phyloP scores from a whole-genome alignment of 2,888 invertebrate species.

The Anoplius nigerrimus region DNA sequence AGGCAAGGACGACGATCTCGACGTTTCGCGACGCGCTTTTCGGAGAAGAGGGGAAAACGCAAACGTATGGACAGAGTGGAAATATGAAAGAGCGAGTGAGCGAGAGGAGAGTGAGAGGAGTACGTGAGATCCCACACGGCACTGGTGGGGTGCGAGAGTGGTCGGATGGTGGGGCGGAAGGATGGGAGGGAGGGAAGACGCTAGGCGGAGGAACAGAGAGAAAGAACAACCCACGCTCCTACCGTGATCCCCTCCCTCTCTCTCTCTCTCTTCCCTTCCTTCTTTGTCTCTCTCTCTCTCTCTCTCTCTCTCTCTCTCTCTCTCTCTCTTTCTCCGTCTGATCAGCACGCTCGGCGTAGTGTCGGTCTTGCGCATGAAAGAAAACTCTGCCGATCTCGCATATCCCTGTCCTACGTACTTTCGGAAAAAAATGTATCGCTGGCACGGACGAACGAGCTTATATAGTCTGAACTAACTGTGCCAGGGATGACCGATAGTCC shows the following conservation, averaged over 20 bases:
- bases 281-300: constrained; percentile 35
- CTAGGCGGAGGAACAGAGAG: constrained; percentile 8
- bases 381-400: constrained; percentile 31
- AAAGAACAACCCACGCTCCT: neutral
- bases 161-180: constrained; percentile 1
- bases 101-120: constrained; percentile 30
- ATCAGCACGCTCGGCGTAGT: constrained; percentile 14
- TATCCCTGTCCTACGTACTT: constrained; percentile 28
- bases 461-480: too few relatives aligned
- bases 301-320: constrained; percentile 39
- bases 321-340: constrained; percentile 23
- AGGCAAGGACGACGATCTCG: constrained; percentile 53
- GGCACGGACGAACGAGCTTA: neutral
- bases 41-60: constrained; percentile 37
- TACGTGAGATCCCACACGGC: constrained; percentile 7
- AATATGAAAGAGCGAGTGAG: constrained; percentile 29
- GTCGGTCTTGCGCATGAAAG: constrained; percentile 45
- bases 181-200: constrained; percentile 22
- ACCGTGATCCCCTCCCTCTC: neutral
- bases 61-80: constrained; percentile 17
- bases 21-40: constrained; percentile 46
- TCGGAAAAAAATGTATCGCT: too few relatives aligned
- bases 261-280: constrained; percentile 17
- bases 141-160: neutral
- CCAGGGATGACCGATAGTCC: too few relatives aligned